phyloP scores from a whole-genome alignment of 2,797 vertebrate genomes.

The Phoxinus dragarum region DNA sequence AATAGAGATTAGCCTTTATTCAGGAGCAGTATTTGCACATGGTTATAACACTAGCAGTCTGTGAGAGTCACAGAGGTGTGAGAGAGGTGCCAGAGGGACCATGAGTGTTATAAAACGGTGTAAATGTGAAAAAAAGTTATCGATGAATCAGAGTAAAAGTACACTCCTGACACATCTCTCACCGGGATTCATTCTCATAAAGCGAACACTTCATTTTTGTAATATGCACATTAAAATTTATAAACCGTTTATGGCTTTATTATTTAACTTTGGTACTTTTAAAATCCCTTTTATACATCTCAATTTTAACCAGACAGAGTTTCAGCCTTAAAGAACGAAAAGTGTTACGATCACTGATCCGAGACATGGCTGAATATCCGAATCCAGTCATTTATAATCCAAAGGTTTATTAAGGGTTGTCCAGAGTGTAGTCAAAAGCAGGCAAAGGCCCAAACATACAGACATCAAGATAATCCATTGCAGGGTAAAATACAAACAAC shows the following conservation, averaged over 20 bases:
- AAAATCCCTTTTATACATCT: neutral
- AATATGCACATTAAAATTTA: neutral
- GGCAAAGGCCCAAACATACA: neutral
- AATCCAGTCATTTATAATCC: too few relatives aligned
- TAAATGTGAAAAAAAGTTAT: neutral
- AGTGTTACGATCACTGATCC: too few relatives aligned
- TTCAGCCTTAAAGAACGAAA: neutral
- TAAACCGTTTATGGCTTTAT: neutral
- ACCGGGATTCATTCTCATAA: neutral
- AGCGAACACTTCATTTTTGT: neutral
- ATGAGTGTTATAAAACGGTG: slow-evolving; percentile 4
- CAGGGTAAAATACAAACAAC: neutral
- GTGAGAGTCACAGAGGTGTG: slow-evolving; percentile 17
- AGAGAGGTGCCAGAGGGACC: slow-evolving; percentile 16
- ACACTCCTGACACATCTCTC: neutral
- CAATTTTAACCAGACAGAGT: neutral
- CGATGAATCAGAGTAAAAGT: neutral
- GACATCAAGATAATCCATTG: neutral
- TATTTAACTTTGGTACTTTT: neutral
- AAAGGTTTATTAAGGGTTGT: too few relatives aligned
- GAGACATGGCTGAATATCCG: too few relatives aligned
- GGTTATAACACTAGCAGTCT: slow-evolving; percentile 24
- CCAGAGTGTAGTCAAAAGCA: too few relatives aligned
- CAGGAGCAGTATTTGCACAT: slow-evolving; percentile 41
- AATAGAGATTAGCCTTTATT: slow-evolving; percentile 17